Evolutionary conservation across 30 jellyfish, hydroid and myxozoan genomes (phyloP), one percentile per base, ranked within the genome.

Genomic region (Pseudorhiza aurosa): DNA sequence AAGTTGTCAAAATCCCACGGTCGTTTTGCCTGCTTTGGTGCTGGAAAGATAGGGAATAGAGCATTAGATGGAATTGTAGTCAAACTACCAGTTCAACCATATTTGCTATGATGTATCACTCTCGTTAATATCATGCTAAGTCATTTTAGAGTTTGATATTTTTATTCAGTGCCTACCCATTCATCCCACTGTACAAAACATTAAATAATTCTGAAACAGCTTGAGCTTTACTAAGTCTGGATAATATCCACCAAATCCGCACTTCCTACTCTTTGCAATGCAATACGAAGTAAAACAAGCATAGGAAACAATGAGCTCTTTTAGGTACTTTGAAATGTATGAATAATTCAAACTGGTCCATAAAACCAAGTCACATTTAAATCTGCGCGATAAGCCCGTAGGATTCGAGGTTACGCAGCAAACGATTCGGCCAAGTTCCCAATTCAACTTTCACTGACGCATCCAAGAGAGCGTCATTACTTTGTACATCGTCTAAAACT

Each of bases 211-310:
- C 4, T 53, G 17, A 64, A 64, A 12, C 59, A 35, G 77, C 77
- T 72, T 56, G 68, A n/a, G 14, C 55, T 50, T 72, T 27, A 24
- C 83, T 80, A 65, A 80, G 59, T 22, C 76, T 47, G 72, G 91
- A 65, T 80, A 62, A 80, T 45, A 39, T 70, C 58, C 27, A 37
- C 36, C 69, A 80, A 62, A 80, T 65, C 91, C 77, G 67, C 75
- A 35, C 84, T 65, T 65, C 91, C 84, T 64, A 29, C 71, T 25
- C 37, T 11, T 27, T 33, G 72, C 76, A 80, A 51, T 43, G 59
- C 71, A 40, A 31, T 68, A 47, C 69, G 75, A 27, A 65, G 71
- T 58, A 42, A 68, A 80, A 39, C 91, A 64, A 80, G 77, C 77
- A 64, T 39, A 51, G 32, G 33, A 8, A 68, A 62, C 69, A 57